A percentile compares a stretch with the other conserved stretches of the same genome.
Evolutionary conservation across 2,888 invertebrate species (phyloP).

Genomic region (Epinotia bilunana): DNA sequence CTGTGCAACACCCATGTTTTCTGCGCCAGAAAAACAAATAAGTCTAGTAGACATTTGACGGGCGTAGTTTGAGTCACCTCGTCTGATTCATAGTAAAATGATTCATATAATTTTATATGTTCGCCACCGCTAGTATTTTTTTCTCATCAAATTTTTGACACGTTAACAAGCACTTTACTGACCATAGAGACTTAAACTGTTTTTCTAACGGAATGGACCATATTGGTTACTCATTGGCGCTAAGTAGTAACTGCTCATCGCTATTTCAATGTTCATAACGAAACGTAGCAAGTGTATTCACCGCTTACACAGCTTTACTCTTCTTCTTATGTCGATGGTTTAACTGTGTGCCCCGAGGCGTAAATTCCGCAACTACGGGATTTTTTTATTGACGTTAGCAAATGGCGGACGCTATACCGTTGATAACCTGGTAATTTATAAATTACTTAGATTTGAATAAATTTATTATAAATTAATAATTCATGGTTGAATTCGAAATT

Average conservation of each 20-base stretch:
- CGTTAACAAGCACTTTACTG: conserved; percentile 8
- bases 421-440: conserved; percentile 19
- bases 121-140: not conserved
- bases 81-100: not conserved
- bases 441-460: conserved; percentile 25
- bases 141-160: conserved; percentile 6
- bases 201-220: conserved; percentile 41
- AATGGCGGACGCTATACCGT: conserved; percentile 47
- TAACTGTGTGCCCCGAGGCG: conserved; percentile 70
- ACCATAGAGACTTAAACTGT: conserved; percentile 28
- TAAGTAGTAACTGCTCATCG: conserved; percentile 46
- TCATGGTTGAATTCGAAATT: conserved; percentile 8
- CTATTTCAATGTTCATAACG: conserved; percentile 23
- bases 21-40: not conserved
- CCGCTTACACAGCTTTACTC: conserved; percentile 40
- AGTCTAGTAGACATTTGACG: not conserved
- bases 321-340: conserved; percentile 59
- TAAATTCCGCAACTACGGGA: conserved; percentile 63
- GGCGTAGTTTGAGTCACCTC: not conserved
- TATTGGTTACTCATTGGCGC: conserved; percentile 44
- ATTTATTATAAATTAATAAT: conserved; percentile 22
- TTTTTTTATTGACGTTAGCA: conserved; percentile 57
- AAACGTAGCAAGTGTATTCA: conserved; percentile 37
- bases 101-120: not conserved
- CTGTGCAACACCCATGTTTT: not conserved